Evolutionary conservation across 2,888 invertebrate genomes (phyloP).

Genomic region (Cacoxenus indagator): DNA sequence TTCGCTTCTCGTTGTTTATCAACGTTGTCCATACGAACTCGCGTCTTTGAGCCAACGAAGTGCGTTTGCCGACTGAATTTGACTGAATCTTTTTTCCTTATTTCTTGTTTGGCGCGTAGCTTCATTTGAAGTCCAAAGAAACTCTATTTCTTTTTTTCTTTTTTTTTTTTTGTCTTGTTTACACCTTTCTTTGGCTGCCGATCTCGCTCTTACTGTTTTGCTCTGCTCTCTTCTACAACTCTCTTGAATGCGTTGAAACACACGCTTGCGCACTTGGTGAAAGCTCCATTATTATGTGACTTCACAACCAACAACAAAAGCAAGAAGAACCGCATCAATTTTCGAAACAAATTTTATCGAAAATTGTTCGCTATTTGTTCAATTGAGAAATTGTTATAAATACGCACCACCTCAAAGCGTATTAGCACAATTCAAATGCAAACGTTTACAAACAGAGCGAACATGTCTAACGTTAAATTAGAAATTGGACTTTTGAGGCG

Average conservation of each 20-base stretch:
- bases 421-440: too few relatives aligned
- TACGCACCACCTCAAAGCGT: too few relatives aligned
- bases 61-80: constrained; percentile 4
- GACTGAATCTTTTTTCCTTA: background rate
- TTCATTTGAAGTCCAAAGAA: background rate
- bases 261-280: background rate
- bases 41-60: background rate
- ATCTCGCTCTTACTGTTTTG: background rate
- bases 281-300: background rate
- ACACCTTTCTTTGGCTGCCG: constrained; percentile 16
- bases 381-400: too few relatives aligned
- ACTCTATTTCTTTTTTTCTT: background rate
- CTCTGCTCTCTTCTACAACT: constrained; percentile 2
- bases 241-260: background rate
- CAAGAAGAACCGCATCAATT: too few relatives aligned
- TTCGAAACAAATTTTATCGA: too few relatives aligned
- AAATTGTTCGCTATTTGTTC: too few relatives aligned
- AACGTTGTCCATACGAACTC: background rate
- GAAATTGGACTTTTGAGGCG: too few relatives aligned
- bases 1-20: background rate
- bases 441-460: too few relatives aligned
- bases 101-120: background rate
- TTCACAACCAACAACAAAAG: too few relatives aligned
- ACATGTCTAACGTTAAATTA: too few relatives aligned
- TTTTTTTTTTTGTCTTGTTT: too few relatives aligned